Conservation (phyloP, 1,140 invertebrate species). For the Drosophila eugracilis region DNA sequence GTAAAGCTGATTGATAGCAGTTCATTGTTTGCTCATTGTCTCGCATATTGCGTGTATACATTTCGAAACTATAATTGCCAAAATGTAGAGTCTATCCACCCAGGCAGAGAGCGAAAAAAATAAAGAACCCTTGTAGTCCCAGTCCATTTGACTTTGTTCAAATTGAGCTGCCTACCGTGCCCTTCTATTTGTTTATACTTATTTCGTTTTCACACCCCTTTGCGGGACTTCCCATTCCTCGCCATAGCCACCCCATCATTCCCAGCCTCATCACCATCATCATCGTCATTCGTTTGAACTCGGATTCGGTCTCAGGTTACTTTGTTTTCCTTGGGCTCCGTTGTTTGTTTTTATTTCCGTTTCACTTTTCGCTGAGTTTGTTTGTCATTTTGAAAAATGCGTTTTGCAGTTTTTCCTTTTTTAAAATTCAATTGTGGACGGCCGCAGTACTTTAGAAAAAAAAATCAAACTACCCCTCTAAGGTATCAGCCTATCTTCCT, state of each 20-base stretch:
- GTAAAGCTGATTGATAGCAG: conserved; percentile 44
- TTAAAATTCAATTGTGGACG: conserved; percentile 75
- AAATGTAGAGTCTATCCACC: conserved; percentile 29
- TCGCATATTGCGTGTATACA: conserved; percentile 5
- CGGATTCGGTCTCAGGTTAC: conserved; percentile 67
- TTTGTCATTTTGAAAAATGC: conserved; percentile 67
- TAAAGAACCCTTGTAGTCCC: conserved; percentile 10
- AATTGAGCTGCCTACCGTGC: conserved; percentile 58
- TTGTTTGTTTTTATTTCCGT: conserved; percentile 80
- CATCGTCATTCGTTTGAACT: conserved; percentile 57
- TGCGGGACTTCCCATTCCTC: conserved; percentile 21
- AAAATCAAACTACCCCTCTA: conserved; percentile 51
- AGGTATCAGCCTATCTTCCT: conserved; percentile 2
- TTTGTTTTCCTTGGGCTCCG: conserved; percentile 71
- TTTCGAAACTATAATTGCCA: conserved; percentile 46
- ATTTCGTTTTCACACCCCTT: conserved; percentile 77
- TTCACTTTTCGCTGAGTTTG: conserved; percentile 74
- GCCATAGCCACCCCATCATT: conserved; percentile 11
- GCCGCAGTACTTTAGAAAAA: conserved; percentile 48
- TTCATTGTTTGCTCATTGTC: conserved; percentile 27
- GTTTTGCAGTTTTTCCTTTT: conserved; percentile 47
- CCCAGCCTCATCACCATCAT: conserved; percentile 33
- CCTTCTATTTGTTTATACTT: conserved; percentile 79
- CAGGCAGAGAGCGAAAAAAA: neutral
- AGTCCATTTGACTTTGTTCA: conserved; percentile 63